These are phyloP conservation scores for Leptocoma aspasia DNA, from an alignment of 2,113 vertebrate species.

Conservation along the genomic window DNA sequence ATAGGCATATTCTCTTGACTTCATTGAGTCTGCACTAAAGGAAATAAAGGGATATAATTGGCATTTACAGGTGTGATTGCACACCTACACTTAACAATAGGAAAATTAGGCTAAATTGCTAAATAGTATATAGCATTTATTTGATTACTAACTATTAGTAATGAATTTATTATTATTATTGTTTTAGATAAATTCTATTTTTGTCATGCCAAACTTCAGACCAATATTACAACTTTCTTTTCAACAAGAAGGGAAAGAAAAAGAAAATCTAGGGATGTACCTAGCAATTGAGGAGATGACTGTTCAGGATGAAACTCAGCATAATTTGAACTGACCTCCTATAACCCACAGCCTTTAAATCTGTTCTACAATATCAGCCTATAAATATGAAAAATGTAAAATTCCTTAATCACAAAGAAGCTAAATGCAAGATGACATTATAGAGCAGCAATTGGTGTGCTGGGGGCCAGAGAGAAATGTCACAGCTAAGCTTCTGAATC, in stretches of 20 bases:
- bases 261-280: background rate
- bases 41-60: background rate
- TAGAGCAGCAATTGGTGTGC: slow-evolving; percentile 5
- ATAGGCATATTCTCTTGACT: background rate
- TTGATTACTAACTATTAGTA: background rate
- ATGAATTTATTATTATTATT: background rate
- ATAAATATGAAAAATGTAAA: slow-evolving; percentile 20
- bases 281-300: background rate
- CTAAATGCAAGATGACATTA: slow-evolving; percentile 24
- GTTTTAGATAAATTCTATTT: background rate
- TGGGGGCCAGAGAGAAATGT: slow-evolving; percentile 39
- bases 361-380: background rate
- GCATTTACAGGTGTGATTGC: background rate
- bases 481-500: slow-evolving; percentile 5
- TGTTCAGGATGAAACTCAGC: background rate
- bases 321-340: slow-evolving; percentile 6
- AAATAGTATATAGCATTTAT: background rate
- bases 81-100: background rate
- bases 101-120: background rate
- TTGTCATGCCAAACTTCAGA: background rate
- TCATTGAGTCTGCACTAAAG: background rate
- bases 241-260: background rate
- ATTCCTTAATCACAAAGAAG: slow-evolving; percentile 15
- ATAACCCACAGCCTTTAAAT: background rate
- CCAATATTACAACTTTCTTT: background rate